phyloP scores from a whole-genome alignment of 1,140 invertebrate genomes.

The Drosophila persimilis region DNA sequence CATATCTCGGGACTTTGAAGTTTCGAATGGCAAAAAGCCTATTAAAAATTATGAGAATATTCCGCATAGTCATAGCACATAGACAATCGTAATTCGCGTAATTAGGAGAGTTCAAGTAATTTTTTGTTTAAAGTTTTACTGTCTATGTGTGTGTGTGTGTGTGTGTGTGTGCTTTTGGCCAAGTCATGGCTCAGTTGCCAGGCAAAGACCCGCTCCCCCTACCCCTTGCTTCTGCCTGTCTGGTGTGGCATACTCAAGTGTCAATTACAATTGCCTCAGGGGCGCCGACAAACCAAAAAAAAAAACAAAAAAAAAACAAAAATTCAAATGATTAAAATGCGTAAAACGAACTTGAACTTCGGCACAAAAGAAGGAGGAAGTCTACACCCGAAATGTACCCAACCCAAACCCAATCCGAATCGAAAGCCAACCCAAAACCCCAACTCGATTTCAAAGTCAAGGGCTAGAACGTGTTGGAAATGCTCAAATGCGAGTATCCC shows the following conservation, averaged over 20 bases:
- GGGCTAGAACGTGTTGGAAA: constrained; percentile 66
- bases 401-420: constrained; percentile 13
- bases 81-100: constrained; percentile 59
- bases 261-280: constrained; percentile 64
- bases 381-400: constrained; percentile 7
- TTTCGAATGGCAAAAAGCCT: constrained; percentile 34
- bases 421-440: constrained; percentile 11
- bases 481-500: constrained; percentile 21
- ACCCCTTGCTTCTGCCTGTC: background rate
- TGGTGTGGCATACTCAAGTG: constrained; percentile 63
- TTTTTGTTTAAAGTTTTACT: constrained; percentile 37
- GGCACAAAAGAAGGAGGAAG: constrained; percentile 57
- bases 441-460: constrained; percentile 64
- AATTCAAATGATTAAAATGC: constrained; percentile 69
- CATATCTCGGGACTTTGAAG: constrained; percentile 9
- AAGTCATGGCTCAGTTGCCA: constrained; percentile 73
- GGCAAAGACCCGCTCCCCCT: constrained; percentile 12
- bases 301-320: background rate
- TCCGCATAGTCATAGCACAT: constrained; percentile 50
- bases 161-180: constrained; percentile 37
- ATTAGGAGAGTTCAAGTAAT: constrained; percentile 69
- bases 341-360: constrained; percentile 77
- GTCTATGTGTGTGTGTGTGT: too few relatives aligned
- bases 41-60: constrained; percentile 47
- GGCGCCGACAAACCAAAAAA: constrained; percentile 13